Evolutionary conservation across 1,140 invertebrate species (phyloP), one percentile per base, ranked within the genome.

Genomic region (Drosophila navojoa): DNA sequence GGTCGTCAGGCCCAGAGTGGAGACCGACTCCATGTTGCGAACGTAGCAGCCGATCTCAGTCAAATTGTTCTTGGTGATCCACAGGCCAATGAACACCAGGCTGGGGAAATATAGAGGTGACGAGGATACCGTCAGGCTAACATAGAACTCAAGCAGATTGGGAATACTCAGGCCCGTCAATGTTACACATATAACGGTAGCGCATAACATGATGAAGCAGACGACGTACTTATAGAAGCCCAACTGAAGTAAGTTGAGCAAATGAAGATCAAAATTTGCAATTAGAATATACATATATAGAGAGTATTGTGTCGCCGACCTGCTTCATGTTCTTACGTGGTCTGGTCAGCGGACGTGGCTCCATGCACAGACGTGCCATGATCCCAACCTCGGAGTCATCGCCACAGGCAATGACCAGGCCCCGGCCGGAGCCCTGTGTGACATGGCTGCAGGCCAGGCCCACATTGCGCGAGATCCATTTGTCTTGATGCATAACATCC

Each of bases 401-500:
- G 2, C 82, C 82, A 29, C 79, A 81, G 0, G 76, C 79, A 42
- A 87, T 81, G n/a, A 80, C 82, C 19, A 87, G 15, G 5, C 61
- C 72, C 15, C 42, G 15, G 3, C 79, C 82, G 13, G 35, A 25
- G 3, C 82, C 82, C 35, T 54, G 71, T 2, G 52, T 79, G 0
- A 78, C 82, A 59, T 77, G 76, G 9, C 45, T 87, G 55, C 79
- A 54, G 19, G 76, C 82, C 2, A 87, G 70, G 1, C 71, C 82
- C 9, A 87, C 29, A 53, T 87, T 87, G 27, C 29, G n/a, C n/a
- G 72, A 62, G 0, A 4, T 0, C 76, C 76, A 82, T 25, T 64
- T 79, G 15, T 76, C n/a, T 0, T 1, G 10, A 10, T 76, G 40
- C 0, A 10, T 50, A 1, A 55, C 11, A 7, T 66, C 11, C 0